Evolutionary conservation across 2,113 vertebrate species (phyloP).

Genomic region (Orthochromis indermauri): DNA sequence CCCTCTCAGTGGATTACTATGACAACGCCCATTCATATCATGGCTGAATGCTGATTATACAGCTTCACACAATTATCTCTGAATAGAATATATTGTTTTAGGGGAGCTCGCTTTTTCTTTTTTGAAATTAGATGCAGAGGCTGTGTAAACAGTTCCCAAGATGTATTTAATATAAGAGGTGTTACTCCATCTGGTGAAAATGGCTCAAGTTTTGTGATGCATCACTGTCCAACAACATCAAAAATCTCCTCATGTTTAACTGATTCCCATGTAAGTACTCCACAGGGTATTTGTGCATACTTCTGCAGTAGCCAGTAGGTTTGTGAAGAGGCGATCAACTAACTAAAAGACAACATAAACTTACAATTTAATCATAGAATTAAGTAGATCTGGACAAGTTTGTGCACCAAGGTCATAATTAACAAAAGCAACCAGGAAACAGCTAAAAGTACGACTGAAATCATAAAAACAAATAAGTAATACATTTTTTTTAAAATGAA

Average conservation of each 20-base stretch:
- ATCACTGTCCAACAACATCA: not conserved
- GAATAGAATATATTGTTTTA: constrained; percentile 39
- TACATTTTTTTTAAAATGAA: not conserved
- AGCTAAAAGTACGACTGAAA: not conserved
- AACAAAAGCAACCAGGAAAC: not conserved
- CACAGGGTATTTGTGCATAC: not conserved
- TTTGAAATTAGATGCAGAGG: not conserved
- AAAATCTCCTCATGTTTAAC: not conserved
- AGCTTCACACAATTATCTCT: constrained; percentile 54
- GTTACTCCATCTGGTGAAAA: not conserved
- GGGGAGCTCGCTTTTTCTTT: not conserved
- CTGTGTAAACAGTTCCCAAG: not conserved
- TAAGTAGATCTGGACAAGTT: not conserved
- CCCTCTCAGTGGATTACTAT: constrained; percentile 59
- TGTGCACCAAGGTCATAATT: not conserved
- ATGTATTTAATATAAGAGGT: not conserved
- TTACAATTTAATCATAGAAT: not conserved
- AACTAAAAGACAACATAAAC: not conserved
- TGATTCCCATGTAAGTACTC: not conserved
- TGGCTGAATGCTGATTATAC: constrained; percentile 53
- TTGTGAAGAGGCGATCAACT: not conserved
- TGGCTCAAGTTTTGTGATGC: not conserved
- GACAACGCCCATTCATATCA: constrained; percentile 62
- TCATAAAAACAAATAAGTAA: not conserved
- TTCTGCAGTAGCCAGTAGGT: not conserved